Conservation (phyloP, 2,113 vertebrate species). For the Dromas ardeola region DNA sequence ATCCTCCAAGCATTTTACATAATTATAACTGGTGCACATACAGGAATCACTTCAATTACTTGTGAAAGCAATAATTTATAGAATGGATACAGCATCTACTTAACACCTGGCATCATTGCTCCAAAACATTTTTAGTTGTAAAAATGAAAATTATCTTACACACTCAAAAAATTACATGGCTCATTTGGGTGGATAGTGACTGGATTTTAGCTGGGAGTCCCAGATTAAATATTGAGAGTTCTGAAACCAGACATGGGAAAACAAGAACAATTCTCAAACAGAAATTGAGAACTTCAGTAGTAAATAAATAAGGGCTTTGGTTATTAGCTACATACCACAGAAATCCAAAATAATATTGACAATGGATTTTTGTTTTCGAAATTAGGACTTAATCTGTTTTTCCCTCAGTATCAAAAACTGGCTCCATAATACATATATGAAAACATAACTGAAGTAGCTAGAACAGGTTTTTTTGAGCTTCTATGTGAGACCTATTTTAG, state of each 20-base stretch:
- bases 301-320: background rate
- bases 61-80: background rate
- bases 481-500: background rate
- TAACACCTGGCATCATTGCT: background rate
- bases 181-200: background rate
- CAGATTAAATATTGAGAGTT: background rate
- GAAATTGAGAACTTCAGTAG: background rate
- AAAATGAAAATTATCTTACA: background rate
- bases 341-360: background rate
- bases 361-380: background rate
- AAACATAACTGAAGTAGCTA: background rate
- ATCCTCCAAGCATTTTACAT: background rate
- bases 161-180: background rate
- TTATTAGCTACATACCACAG: background rate
- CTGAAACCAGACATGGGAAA: background rate
- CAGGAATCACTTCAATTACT: background rate
- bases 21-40: background rate
- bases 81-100: background rate
- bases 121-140: background rate
- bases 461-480: background rate
- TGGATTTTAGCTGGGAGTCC: background rate
- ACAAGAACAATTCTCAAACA: background rate
- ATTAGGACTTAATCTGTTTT: background rate
- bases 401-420: background rate
- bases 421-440: background rate